phyloP scores from a whole-genome alignment of 2,888 invertebrate genomes.

The Coremacera marginata region DNA sequence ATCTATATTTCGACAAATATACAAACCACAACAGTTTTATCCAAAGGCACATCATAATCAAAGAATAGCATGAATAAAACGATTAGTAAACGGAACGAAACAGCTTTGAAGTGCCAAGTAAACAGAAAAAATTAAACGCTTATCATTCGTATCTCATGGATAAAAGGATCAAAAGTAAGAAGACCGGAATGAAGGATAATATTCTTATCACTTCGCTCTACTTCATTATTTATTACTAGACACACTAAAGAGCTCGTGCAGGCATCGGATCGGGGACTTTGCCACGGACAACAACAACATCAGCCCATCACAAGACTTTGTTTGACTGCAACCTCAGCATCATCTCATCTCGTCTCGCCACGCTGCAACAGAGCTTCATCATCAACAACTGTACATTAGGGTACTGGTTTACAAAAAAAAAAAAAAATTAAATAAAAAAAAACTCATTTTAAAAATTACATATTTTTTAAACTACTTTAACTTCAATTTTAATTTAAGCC shows the following conservation, averaged over 20 bases:
- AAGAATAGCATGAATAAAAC: no score
- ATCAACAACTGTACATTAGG: constrained; percentile 63
- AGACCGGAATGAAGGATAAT: neutral
- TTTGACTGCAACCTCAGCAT: constrained; percentile 4
- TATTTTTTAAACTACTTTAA: constrained; percentile 44
- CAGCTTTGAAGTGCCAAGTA: no score
- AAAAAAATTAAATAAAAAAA: constrained; percentile 53
- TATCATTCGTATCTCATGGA: neutral
- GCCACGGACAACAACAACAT: neutral
- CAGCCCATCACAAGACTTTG: constrained; percentile 1
- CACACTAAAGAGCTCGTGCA: no score
- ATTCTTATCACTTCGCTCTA: neutral
- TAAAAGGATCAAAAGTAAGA: neutral
- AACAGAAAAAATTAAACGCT: no score
- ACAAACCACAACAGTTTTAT: no score
- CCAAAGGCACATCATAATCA: no score
- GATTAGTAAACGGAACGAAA: no score
- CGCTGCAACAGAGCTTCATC: constrained; percentile 11
- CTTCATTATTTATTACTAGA: no score
- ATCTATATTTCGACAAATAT: neutral
- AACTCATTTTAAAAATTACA: constrained; percentile 44
- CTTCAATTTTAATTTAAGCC: constrained; percentile 41
- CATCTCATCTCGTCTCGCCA: constrained; percentile 43
- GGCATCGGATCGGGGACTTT: neutral
- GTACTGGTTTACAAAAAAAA: constrained; percentile 66